Base-by-base conservation (phyloP, 2,113 vertebrate genomes). In the Anguilla rostrata region DNA sequence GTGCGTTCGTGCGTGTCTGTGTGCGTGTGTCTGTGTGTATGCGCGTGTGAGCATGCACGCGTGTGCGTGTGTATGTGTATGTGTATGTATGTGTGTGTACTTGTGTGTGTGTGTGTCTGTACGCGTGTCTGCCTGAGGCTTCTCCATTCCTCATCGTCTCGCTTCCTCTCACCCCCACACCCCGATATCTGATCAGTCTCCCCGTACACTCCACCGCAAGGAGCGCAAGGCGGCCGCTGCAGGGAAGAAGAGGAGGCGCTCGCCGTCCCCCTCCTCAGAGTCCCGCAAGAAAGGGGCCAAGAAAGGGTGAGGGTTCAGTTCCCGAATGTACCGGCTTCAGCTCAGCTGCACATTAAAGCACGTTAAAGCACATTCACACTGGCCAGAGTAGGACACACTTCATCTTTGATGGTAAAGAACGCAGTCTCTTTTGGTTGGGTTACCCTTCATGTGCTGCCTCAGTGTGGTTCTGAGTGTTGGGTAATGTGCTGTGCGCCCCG, bases 221-320 rank as follows among this genome's bases (percentile, higher is more conserved):
- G 98, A 99, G 92, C 96, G 98, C 93, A 99, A 98, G 92, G 96
- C 98, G 75, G 95, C 97, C 84, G 95, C 97, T 0, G 95, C 96
- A 0, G 94, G 97, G 39, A 97, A 98, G 90, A 99, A 99, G 93
- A 97, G 98, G 89, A 97, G 98, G 71, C 97, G 98, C 88, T 99
- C 98, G 0, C 98, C 98, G 75, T 99, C 98, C 0, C 98, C 98
- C 16, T 97, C 98, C 0, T 93, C 93, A 1, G 98, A 99, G 87
- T 98, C 98, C 0, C 96, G 98, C 85, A 99, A 98, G 87, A 99
- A 99, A 91, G 95, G 97, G 1, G 97, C 96, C 56, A 99, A 99
- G 92, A 99, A 99, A 90, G 97, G 98, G 98, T 99, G 90, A 96
- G 96, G 16, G n/a, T 22, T 0, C 49, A 11, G n/a, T 84, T 46